phyloP scores from a whole-genome alignment of 64 coral and sea anemone genomes.

The Pocillopora verrucosa region DNA sequence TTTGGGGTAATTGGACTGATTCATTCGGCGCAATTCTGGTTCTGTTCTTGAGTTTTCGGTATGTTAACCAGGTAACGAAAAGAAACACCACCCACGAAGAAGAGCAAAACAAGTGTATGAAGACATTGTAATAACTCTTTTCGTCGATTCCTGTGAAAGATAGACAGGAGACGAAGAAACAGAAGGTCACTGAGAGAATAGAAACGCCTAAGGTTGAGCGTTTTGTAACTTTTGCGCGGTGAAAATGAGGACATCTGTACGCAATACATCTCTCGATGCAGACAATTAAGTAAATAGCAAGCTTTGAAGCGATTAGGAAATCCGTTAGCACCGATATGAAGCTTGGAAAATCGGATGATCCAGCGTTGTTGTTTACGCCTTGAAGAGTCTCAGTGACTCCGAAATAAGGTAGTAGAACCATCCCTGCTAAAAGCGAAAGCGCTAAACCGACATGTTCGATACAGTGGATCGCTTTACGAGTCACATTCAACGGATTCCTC shows the following conservation, averaged over 20 bases:
- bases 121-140: background rate
- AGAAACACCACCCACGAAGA: background rate
- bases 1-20: background rate
- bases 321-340: background rate
- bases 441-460: background rate
- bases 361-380: background rate
- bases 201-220: background rate
- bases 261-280: background rate
- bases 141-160: background rate
- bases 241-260: background rate
- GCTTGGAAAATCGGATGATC: background rate
- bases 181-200: background rate
- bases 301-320: slow-evolving; percentile 8
- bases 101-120: slow-evolving; percentile 8
- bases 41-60: slow-evolving; percentile 31
- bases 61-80: background rate
- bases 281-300: background rate
- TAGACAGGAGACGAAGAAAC: background rate
- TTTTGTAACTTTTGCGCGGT: slow-evolving; percentile 21
- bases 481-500: background rate
- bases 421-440: background rate
- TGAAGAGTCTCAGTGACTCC: slow-evolving; percentile 21
- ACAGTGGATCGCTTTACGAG: background rate
- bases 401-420: slow-evolving; percentile 16
- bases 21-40: background rate